These are phyloP conservation scores for Drosophila santomea DNA, from an alignment of 1,140 invertebrate genomes.

Conservation along the genomic window DNA sequence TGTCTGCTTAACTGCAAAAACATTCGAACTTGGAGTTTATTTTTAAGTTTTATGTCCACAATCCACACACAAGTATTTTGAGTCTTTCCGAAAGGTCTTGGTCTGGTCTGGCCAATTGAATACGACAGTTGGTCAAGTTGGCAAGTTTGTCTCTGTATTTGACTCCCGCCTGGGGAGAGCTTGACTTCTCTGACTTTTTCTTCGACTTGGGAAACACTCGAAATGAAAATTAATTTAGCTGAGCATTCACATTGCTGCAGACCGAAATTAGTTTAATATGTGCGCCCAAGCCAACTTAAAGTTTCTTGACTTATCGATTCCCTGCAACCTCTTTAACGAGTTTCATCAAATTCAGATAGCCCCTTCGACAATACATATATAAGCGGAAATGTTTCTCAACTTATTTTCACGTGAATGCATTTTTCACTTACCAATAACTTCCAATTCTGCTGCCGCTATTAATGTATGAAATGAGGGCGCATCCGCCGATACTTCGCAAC, in stretches of 20 bases:
- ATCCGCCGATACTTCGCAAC: conserved; percentile 93
- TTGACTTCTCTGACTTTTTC: conserved; percentile 17
- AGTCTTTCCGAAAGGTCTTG: conserved; percentile 12
- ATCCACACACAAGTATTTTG: conserved; percentile 15
- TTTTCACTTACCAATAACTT: conserved; percentile 89
- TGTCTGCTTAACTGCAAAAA: conserved; percentile 48
- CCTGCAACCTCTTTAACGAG: conserved; percentile 1
- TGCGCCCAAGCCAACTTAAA: background rate
- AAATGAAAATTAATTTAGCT: conserved; percentile 43
- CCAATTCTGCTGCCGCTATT: conserved; percentile 89
- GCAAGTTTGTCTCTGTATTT: conserved; percentile 38
- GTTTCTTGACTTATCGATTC: background rate
- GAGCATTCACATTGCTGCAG: background rate
- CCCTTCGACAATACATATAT: background rate
- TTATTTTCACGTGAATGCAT: background rate
- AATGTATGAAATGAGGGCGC: conserved; percentile 94
- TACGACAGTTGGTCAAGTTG: conserved; percentile 45
- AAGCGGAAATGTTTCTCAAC: background rate
- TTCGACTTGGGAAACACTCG: conserved; percentile 8
- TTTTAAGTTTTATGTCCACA: conserved; percentile 58
- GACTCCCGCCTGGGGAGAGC: conserved; percentile 9
- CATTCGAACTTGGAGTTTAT: conserved; percentile 52
- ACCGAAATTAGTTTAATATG: conserved; percentile 19
- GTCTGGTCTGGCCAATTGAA: conserved; percentile 42
- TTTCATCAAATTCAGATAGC: background rate